Conservation (phyloP, 2,113 vertebrate genomes). For the Petroica traversi region DNA sequence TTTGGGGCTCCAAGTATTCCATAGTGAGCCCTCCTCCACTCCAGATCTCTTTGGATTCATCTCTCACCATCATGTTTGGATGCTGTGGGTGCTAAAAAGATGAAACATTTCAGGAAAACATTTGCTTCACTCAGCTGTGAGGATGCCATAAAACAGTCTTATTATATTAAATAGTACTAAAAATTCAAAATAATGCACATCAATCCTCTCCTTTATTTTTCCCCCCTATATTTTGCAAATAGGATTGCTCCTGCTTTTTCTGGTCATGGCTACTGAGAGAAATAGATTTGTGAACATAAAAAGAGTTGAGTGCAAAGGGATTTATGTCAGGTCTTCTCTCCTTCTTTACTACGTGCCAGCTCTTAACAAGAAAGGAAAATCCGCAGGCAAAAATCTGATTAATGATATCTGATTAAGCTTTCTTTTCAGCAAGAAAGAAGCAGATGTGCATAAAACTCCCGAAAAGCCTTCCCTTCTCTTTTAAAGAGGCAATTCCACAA, state of each 20-base stretch:
- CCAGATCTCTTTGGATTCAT: constrained; percentile 53
- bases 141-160: neutral
- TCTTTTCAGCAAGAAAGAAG: neutral
- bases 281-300: neutral
- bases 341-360: neutral
- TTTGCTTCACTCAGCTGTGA: neutral
- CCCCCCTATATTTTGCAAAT: neutral
- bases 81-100: constrained; percentile 58
- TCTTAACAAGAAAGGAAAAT: neutral
- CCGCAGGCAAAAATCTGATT: neutral
- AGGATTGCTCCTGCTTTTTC: neutral
- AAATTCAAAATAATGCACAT: neutral
- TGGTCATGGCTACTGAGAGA: neutral
- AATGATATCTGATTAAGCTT: neutral
- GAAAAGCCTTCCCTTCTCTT: neutral
- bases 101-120: neutral
- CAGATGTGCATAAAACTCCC: neutral
- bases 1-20: constrained; percentile 25
- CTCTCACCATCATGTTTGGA: constrained; percentile 62
- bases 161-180: neutral
- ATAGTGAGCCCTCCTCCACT: constrained; percentile 52
- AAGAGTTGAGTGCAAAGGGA: neutral
- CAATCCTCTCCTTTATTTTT: too few relatives aligned
- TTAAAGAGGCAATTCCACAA: neutral
- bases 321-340: neutral